Evolutionary conservation across 2,797 vertebrate species (phyloP).

Genomic region (Chaenodraco wilsoni): DNA sequence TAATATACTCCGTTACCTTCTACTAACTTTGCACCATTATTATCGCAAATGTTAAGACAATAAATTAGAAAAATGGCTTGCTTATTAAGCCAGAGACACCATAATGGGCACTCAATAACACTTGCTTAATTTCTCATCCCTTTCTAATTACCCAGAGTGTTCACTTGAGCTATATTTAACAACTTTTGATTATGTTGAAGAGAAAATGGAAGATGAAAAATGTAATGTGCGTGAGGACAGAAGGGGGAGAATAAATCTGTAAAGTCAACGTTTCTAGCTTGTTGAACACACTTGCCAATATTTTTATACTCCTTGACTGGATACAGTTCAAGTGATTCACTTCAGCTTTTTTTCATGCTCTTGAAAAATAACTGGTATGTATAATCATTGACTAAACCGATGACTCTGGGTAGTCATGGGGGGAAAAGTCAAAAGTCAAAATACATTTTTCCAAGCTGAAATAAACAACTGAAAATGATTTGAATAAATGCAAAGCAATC

Average conservation of each 20-base stretch:
- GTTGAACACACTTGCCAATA: slow-evolving; percentile 58
- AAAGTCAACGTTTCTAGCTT: slow-evolving; percentile 54
- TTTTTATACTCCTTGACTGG: slow-evolving; percentile 52
- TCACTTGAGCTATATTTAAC: slow-evolving; percentile 81
- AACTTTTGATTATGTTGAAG: slow-evolving; percentile 72
- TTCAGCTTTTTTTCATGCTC: too few species aligned
- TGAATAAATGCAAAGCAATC: background rate
- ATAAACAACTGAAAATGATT: background rate
- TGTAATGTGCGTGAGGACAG: slow-evolving; percentile 54
- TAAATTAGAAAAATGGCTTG: slow-evolving; percentile 75
- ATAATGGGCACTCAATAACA: slow-evolving; percentile 69
- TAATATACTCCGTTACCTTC: slow-evolving; percentile 54
- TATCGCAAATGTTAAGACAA: slow-evolving; percentile 64
- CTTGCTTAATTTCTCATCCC: slow-evolving; percentile 74
- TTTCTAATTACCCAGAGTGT: slow-evolving; percentile 82
- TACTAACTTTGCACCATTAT: slow-evolving; percentile 66
- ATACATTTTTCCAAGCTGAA: background rate
- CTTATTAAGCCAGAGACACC: slow-evolving; percentile 72
- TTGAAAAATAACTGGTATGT: slow-evolving; percentile 37
- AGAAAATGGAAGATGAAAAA: slow-evolving; percentile 66
- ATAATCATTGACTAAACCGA: slow-evolving; percentile 20
- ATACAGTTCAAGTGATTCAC: slow-evolving; percentile 42
- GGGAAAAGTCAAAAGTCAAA: background rate
- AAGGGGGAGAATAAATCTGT: slow-evolving; percentile 65
- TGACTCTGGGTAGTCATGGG: background rate